Base-by-base conservation (phyloP, 2,888 invertebrate genomes). In the Ditylenchus weischeri region DNA sequence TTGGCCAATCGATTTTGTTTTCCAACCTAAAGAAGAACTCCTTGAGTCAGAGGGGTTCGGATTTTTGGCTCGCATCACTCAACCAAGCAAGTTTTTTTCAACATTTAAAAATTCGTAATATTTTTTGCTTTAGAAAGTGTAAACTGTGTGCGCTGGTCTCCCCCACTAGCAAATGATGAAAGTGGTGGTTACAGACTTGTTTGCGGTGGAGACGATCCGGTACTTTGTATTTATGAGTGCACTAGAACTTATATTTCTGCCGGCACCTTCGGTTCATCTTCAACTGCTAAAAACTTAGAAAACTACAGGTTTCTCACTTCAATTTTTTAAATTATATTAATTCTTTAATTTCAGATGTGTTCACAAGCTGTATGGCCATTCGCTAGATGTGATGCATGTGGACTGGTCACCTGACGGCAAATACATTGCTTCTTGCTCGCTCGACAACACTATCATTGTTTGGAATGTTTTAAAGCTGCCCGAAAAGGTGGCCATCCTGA, bases 361-460 rank as follows among this genome's bases (percentile, higher is more conserved):
- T 35, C 47, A 61, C n/a, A 35, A 49, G 19, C 65, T 73, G 7
- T 36, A 38, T 7, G 76, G 69, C 18, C 76, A 76, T 62, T 35
- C 48, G 23, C 21, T 71, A 85, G 96, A 98, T 87, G 91, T 98
- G 0, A 85, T 98, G 18, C 94, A 95, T 84, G 86, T 96, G 48
- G 91, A 94, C 0, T 98, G 96, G 96, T 94, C 95, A 0, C 93
- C 92, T 0, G 88, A 90, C 75, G 94, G 93, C 85, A 89, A 89
- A 35, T 95, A 91, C 90, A 84, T 98, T 63, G 98, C 96, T 10
- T 92, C 94, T 62, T 92, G 93, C 78, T 95, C 95, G 76, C 91
- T 99, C 0, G 98, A 99, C 85, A 95, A 95, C 83, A 90, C 90
- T 0, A 90, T 96, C n/a, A 92, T 95, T 59, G 89, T 98, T 57